Evolutionary conservation across 2,797 vertebrate species (phyloP), one percentile per base, ranked within the genome.

Genomic region (Cyclopterus lumpus): DNA sequence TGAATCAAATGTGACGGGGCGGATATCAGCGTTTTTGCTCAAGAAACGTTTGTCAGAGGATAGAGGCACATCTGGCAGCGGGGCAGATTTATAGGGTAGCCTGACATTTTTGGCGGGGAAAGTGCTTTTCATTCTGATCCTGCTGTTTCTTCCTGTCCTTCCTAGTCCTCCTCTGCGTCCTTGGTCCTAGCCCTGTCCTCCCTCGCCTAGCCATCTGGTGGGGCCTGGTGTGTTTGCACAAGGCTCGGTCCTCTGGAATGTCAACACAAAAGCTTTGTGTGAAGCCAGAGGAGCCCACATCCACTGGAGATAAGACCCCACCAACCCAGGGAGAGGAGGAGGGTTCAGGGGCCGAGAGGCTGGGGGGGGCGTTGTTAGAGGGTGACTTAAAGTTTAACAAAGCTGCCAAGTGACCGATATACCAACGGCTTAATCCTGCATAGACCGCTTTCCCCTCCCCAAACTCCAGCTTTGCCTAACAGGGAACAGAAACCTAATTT

Each of bases 161-260:
- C 82, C 71, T 61, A 5, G 73, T 84, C 80, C 75, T 81, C 79
- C 71, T 72, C 76, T 68, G 60, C 8, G 64, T 86, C 84, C 87
- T 89, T 84, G 71, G 30, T 79, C 74, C 64, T 20, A 26, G 74
- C 57, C 71, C 79, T 72, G 81, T 84, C 88, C 87, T 87, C 89
- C 84, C 73, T 80, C 26, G 77, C 63, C 63, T 22, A 74, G 87
- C 90, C 91, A 92, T 93, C 93, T 94, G 91, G 76, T 88, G 80
- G 82, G 81, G 79, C 84, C 82, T 88, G 81, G 85, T 90, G 88
- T 93, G 92, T 94, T 94, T 95, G 93, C 88, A 88, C 86, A 95
- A 91, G 93, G 89, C 88, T 91, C 68, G 89, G 90, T 92, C 92
- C 87, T 89, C 89, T 92, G 94, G 94, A 95, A 95, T 95, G 94